Evolutionary conservation across 2,888 invertebrate genomes (phyloP).

Genomic region (Alsophila aescularia): DNA sequence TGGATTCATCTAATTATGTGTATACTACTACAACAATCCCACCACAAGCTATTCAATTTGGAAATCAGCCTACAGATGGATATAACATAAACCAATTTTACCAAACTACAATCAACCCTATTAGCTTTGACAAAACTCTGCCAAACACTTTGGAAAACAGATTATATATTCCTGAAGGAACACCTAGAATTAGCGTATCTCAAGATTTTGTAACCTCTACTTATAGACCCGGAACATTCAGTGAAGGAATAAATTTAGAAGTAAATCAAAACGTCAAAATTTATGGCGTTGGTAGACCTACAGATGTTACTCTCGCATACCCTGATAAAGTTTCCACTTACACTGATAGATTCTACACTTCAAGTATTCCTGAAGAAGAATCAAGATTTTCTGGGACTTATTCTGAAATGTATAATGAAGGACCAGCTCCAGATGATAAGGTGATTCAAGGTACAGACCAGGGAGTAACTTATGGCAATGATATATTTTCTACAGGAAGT

Average conservation of each 20-base stretch:
- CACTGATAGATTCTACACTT: background rate
- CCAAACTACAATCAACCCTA: slow-evolving; percentile 11
- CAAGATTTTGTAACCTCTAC: slow-evolving; percentile 21
- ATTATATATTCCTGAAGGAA: background rate
- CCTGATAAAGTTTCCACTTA: background rate
- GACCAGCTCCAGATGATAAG: background rate
- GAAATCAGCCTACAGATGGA: background rate
- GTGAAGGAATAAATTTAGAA: slow-evolving; percentile 11
- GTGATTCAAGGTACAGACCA: background rate
- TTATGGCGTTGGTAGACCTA: slow-evolving; percentile 20
- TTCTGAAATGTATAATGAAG: background rate
- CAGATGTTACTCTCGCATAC: background rate
- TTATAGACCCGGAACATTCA: slow-evolving; percentile 1
- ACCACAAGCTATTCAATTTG: slow-evolving; percentile 14
- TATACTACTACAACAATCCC: slow-evolving; percentile 42
- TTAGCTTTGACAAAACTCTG: background rate
- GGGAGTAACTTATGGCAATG: background rate
- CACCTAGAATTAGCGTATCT: slow-evolving; percentile 7
- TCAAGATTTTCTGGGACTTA: background rate
- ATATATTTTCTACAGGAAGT: background rate
- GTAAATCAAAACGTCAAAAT: slow-evolving; percentile 22
- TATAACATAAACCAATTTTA: slow-evolving; percentile 9
- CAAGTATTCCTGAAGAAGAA: background rate
- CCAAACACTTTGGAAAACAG: slow-evolving; percentile 4
- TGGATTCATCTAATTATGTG: background rate